Evolutionary conservation across 2,888 invertebrate genomes (phyloP).

Genomic region (Aquatica leii): DNA sequence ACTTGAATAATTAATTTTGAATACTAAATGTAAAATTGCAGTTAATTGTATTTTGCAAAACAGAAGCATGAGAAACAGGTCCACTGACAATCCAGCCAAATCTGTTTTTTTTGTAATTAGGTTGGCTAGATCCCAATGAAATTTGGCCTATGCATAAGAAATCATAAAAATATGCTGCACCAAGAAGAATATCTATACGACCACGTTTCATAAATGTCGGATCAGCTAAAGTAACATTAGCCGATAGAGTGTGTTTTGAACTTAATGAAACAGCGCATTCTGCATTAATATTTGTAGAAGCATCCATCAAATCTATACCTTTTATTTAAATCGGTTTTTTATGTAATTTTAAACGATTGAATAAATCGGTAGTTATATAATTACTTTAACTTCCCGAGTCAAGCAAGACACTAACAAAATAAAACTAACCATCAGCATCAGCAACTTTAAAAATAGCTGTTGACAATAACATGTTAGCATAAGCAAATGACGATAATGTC

Average conservation of each 20-base stretch:
- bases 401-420: too few species aligned
- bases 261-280: conserved; percentile 16
- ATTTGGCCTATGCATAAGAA: conserved; percentile 24
- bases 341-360: conserved; percentile 15
- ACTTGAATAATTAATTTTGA: too few species aligned
- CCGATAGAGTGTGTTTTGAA: conserved; percentile 27
- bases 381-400: too few species aligned
- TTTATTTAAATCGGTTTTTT: conserved; percentile 12
- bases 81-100: conserved; percentile 26
- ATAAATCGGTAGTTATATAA: too few species aligned
- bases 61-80: conserved; percentile 5
- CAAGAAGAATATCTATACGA: conserved; percentile 21
- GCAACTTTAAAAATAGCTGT: too few species aligned
- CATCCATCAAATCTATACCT: conserved; percentile 18
- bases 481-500: conserved; percentile 30
- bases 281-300: too few species aligned
- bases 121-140: conserved; percentile 4
- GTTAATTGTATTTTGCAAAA: too few species aligned
- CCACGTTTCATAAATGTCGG: neutral
- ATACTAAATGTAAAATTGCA: too few species aligned
- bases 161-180: too few species aligned
- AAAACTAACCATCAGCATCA: too few species aligned
- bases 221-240: too few species aligned
- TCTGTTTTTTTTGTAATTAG: conserved; percentile 26
- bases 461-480: conserved; percentile 26